Conservation (phyloP, 2,797 vertebrate genomes). For the Hephaestus fuliginosus region DNA sequence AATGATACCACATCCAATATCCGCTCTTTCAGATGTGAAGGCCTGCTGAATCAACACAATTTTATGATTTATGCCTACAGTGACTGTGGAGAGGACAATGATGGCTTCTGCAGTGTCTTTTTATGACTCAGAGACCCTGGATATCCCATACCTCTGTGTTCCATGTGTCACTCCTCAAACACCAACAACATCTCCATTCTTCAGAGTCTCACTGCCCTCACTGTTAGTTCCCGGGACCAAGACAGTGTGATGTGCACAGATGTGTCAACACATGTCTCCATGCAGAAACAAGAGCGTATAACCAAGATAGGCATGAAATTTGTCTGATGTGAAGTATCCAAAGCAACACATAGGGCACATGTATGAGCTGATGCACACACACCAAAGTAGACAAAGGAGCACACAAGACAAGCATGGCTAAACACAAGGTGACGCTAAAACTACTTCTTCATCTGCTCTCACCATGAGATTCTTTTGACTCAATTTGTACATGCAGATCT, state of each 20-base stretch:
- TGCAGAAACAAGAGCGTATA: neutral
- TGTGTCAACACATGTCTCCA: slow-evolving; percentile 29
- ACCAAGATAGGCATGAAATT: neutral
- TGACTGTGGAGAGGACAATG: slow-evolving; percentile 57
- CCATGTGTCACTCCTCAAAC: slow-evolving; percentile 61
- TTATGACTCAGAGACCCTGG: slow-evolving; percentile 61
- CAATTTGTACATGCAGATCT: slow-evolving; percentile 65
- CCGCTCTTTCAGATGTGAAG: slow-evolving; percentile 14
- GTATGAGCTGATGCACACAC: neutral
- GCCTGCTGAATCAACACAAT: slow-evolving; percentile 24
- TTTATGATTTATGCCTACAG: slow-evolving; percentile 70
- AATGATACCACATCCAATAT: slow-evolving; percentile 6
- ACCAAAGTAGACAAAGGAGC: slow-evolving; percentile 14
- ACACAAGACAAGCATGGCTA: neutral
- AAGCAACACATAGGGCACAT: neutral
- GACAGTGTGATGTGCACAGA: slow-evolving; percentile 23
- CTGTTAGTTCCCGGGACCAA: slow-evolving; percentile 58
- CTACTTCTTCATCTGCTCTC: neutral
- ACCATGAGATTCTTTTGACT: slow-evolving; percentile 38
- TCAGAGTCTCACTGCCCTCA: slow-evolving; percentile 52
- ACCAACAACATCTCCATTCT: slow-evolving; percentile 49
- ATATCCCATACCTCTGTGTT: slow-evolving; percentile 65
- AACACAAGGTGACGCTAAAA: neutral
- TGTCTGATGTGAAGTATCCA: neutral
- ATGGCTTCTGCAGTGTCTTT: slow-evolving; percentile 63